Evolutionary conservation across 2,888 invertebrate species (phyloP), one percentile per base, ranked within the genome.

Genomic region (Molorchus minor): DNA sequence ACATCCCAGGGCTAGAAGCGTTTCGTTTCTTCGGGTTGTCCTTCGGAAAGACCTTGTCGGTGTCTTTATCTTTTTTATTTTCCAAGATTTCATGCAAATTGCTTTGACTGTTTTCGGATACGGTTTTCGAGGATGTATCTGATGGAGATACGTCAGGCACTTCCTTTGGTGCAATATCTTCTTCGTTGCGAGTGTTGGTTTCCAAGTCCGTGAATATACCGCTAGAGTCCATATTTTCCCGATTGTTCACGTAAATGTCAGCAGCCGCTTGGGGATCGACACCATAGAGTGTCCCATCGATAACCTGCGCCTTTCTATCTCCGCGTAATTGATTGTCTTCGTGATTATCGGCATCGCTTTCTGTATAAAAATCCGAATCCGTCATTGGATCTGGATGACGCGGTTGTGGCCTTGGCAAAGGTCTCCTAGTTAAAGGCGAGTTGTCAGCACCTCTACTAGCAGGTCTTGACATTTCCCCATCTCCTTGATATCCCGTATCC

Each of bases 401-500:
- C 82, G 84, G 84, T 60, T 84, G 84, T 15, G 80, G 83, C 69
- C 85, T 83, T 68, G 75, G 77, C 20, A 77, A 64, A 2, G 84
- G 84, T 71, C 84, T 80, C 1, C 84, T 78, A 0, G 83, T 80
- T 45, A 85, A 81, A 3, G 87, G 86, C 2, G 91, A 90, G 75
- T 89, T 89, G 76, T 92, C 92, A 29, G 90, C 89, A 44, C 89
- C 90, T 64, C 93, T 86, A 71, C 93, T 93, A 0, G 91, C 93
- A 0, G 93, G 93, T 60, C 93, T 84, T 17, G 93, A 93, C 87
- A 92, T 92, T 82, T 93, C 93, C 3, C 93, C 93, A 80, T 93
- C 93, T 7, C 95, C 95, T 81, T 94, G 95, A 81, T 95, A 96
- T 36, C 96, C 96, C n/a, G 90, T 92, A 79, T 96, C 96, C 67